A percentile compares a stretch with the other conserved stretches of the same genome.
These are phyloP conservation scores for Sebastes miniatus DNA, from an alignment of 2,797 vertebrate species.

Conservation along the genomic window DNA sequence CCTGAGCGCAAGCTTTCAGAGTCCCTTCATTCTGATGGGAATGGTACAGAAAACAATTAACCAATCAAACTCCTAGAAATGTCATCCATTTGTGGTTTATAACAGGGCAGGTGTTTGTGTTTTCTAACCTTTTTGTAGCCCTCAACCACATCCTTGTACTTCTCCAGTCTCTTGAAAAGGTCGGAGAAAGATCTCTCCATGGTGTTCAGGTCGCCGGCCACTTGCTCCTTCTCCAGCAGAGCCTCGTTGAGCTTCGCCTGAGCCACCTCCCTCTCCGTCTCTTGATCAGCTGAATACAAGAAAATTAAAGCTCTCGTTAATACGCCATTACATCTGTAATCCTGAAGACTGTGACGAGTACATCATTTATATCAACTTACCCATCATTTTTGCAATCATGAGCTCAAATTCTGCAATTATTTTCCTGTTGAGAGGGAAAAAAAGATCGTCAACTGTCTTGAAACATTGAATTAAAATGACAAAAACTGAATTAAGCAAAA, in stretches of 20 bases:
- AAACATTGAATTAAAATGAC: background rate
- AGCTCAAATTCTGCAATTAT: constrained; percentile 88
- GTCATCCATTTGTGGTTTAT: background rate
- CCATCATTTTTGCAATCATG: constrained; percentile 83
- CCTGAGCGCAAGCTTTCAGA: constrained; percentile 89
- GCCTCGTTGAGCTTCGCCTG: constrained; percentile 79
- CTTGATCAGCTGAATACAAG: constrained; percentile 80
- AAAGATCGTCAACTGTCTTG: background rate
- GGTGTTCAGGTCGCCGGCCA: constrained; percentile 83
- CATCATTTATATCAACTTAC: constrained; percentile 67
- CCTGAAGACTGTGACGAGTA: background rate
- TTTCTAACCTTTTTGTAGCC: constrained; percentile 88
- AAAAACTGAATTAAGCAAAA: background rate
- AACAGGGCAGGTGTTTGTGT: fast-evolving
- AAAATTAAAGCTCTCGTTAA: background rate
- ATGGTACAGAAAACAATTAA: background rate
- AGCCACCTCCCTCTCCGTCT: constrained; percentile 81
- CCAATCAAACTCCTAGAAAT: background rate
- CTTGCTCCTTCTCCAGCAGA: constrained; percentile 87
- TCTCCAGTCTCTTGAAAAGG: constrained; percentile 91
- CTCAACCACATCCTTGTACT: constrained; percentile 89
- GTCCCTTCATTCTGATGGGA: constrained; percentile 89
- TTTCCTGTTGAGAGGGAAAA: constrained; percentile 76
- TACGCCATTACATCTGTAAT: too few relatives aligned
- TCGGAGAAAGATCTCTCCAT: constrained; percentile 91